phyloP scores from a whole-genome alignment of 2,113 vertebrate species.

The Vimba vimba region DNA sequence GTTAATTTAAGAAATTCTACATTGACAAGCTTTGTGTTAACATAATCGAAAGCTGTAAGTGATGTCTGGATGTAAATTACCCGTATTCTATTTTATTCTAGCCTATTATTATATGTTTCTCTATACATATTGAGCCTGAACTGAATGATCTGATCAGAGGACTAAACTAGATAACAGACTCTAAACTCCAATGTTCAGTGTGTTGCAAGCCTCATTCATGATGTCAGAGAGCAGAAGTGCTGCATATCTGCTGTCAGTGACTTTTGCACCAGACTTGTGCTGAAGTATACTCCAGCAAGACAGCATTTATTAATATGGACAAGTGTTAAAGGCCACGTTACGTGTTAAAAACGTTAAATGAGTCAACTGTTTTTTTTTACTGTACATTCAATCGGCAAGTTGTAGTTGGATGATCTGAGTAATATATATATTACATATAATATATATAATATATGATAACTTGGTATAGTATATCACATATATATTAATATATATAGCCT shows the following conservation, averaged over 20 bases:
- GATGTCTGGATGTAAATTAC: neutral
- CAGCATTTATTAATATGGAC: neutral
- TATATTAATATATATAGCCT: neutral
- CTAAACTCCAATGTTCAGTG: slow-evolving; percentile 4
- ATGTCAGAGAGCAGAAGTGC: neutral
- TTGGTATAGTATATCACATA: no score
- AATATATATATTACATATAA: no score
- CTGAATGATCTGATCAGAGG: neutral
- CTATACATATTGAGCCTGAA: neutral
- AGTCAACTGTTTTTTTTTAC: neutral
- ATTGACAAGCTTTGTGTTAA: neutral
- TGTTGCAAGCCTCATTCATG: slow-evolving; percentile 13
- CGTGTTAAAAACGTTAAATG: no score
- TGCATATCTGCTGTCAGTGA: neutral
- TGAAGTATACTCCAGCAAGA: no score
- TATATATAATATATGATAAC: no score
- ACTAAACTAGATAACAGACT: slow-evolving; percentile 5
- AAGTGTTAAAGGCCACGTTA: neutral
- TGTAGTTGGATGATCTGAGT: neutral
- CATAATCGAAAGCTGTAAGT: neutral
- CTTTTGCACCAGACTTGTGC: no score
- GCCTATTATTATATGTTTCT: neutral
- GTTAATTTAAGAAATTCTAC: neutral
- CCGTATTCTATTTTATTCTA: neutral
- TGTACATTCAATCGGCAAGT: neutral